Conservation (phyloP, 2,888 invertebrate genomes). For the Diachrysia chrysitis region DNA sequence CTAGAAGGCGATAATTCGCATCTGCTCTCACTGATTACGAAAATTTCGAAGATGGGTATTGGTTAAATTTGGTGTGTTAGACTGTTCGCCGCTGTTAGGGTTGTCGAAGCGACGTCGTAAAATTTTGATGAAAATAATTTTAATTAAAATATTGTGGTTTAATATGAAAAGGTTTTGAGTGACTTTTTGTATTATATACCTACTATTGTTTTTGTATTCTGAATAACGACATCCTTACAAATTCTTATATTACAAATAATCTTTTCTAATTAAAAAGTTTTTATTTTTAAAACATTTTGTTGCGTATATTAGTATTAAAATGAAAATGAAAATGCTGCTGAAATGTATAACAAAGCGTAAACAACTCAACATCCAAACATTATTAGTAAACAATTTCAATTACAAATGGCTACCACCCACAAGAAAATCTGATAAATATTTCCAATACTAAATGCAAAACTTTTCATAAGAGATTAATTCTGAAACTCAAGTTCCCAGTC, state of each 20-base stretch:
- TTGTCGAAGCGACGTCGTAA: slow-evolving; percentile 13
- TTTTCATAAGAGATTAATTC: slow-evolving; percentile 38
- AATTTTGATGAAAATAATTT: slow-evolving; percentile 35
- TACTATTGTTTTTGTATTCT: neutral
- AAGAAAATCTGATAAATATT: slow-evolving; percentile 26
- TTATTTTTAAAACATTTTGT: too few species aligned
- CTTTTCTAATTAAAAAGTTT: too few species aligned
- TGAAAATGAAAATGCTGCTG: neutral
- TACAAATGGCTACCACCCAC: neutral
- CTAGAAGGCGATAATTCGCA: slow-evolving; percentile 52
- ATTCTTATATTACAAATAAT: too few species aligned
- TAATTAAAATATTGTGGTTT: neutral
- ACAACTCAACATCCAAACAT: neutral
- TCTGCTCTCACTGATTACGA: slow-evolving; percentile 50
- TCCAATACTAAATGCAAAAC: slow-evolving; percentile 26
- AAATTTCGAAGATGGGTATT: slow-evolving; percentile 51
- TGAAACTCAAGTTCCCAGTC: slow-evolving; percentile 20
- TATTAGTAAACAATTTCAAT: neutral
- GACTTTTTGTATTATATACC: neutral
- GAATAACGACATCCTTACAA: too few species aligned
- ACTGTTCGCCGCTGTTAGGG: slow-evolving; percentile 28
- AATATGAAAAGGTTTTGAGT: neutral
- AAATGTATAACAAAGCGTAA: neutral
- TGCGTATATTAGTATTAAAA: too few species aligned
- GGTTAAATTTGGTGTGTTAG: slow-evolving; percentile 37